Base-by-base conservation (phyloP, 2,888 invertebrate genomes). In the Stegophylla sp. region DNA sequence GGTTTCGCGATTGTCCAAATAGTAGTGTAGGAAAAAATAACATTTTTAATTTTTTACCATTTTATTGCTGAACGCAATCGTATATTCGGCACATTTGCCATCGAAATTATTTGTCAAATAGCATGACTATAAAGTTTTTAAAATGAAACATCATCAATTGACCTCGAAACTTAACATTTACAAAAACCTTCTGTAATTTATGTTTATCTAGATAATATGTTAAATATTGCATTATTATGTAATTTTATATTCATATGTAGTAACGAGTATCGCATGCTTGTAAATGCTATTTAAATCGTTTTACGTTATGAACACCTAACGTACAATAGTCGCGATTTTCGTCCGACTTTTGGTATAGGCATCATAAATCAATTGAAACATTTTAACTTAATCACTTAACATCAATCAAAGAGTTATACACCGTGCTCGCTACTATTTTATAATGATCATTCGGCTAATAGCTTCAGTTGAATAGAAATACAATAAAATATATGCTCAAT, bases 121-220 rank as follows among this genome's bases (percentile, higher is more conserved):
- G 17, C 41, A 72, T 72, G 72, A 72, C 56, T 72, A 4, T 56
- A 17, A 12, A 20, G 17, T 59, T 59, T 72, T 72, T 56, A 34
- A 72, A 72, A 56, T 56, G 20, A 71, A 56, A 56, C 71, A 56
- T 53, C 15, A 51, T 26, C 10, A 13, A 12, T n/a, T 43, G 72
- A 72, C 72, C 72, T 56, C 41, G 72, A 56, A 56, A 56, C 5
- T 13, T n/a, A 26, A 43, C 56, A 53, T 71, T 53, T 71, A 56
- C n/a, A n/a, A 20, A 71, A 53, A 53, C 53, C 7, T 34, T 3
- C 34, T 34, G 34, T 34, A 34, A 7, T 7, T 34, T 7, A 34
- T 34, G 34, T 34, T 34, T 34, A 34, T 34, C 3, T 34, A n/a
- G n/a, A n/a, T n/a, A n/a, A n/a, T n/a, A n/a, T n/a, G n/a, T n/a